Base-by-base conservation (phyloP, 2,797 vertebrate species). In the Myiothlypis chrysogaster region DNA sequence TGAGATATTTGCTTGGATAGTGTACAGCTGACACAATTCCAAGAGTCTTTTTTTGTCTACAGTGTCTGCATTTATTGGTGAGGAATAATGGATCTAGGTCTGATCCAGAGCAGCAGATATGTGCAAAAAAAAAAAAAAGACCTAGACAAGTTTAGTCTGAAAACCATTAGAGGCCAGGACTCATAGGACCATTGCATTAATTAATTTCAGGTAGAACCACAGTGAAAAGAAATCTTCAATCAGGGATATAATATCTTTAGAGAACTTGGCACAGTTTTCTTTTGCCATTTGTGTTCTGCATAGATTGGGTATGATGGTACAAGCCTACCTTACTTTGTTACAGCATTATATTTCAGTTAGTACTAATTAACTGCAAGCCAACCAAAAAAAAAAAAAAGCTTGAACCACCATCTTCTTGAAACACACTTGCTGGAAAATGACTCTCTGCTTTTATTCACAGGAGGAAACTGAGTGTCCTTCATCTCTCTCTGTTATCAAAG, bases 401-500 rank as follows among this genome's bases (percentile, higher is more conserved):
- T 70, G n/a, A 81, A 60, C 66, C 9, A 16, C 24, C 43, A 22
- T 18, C 21, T 23, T 75, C 84, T 64, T 56, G 57, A 82, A 87
- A 93, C 15, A 53, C 4, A 25, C 24, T 47, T 72, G 13, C 64
- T 80, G 21, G 89, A 89, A 86, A 34, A 47, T 94, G 83, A 95
- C 82, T 91, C 46, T 96, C 4, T 96, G 91, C 82, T 92, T 93
- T 97, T 16, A 75, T 95, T 95, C 64, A 84, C 88, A 99, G 99
- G 99, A 99, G 41, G 98, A 99, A 56, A 94, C 98, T 0, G 98
- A 98, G 92, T 98, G 98, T 80, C 98, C 98, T 3, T 97, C 98
- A 41, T 98, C 98, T 80, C 92, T 98, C 50, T 97, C 98, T 56
- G 72, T 98, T 60, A 96, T 98, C 87, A 98, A 98, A 96, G 98